Percentiles rank a stretch among this genome's conserved stretches.
phyloP scores from a whole-genome alignment of 1,140 invertebrate genomes.

The Pogonus chalceus region DNA sequence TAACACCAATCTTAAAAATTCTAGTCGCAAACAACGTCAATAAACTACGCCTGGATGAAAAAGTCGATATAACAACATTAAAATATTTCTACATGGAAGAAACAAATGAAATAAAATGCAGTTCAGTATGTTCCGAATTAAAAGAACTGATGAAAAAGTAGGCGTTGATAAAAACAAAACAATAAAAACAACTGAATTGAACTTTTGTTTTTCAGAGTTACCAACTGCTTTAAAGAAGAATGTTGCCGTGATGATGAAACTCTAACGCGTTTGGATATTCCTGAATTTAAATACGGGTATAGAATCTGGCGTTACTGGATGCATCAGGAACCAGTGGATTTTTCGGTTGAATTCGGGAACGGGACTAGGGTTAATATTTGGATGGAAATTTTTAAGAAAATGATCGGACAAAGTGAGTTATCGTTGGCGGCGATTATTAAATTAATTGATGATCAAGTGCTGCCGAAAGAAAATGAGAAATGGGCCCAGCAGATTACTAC shows the following conservation, averaged over 20 bases:
- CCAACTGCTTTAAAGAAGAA: constrained; percentile 21
- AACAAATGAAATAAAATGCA: constrained; percentile 53
- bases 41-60: constrained; percentile 34
- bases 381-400: constrained; percentile 47
- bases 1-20: constrained; percentile 58
- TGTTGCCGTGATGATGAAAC: constrained; percentile 1
- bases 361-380: constrained; percentile 42
- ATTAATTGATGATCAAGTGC: constrained; percentile 49
- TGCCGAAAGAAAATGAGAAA: constrained; percentile 49
- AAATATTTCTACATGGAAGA: constrained; percentile 70
- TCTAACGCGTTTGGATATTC: constrained; percentile 12
- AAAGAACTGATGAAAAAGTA: constrained; percentile 48
- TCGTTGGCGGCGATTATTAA: constrained; percentile 57
- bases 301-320: constrained; percentile 66
- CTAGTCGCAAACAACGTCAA: constrained; percentile 42
- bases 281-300: constrained; percentile 46
- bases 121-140: constrained; percentile 58
- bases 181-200: constrained; percentile 10
- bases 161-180: constrained; percentile 12
- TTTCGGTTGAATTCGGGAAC: constrained; percentile 51
- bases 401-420: constrained; percentile 45
- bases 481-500: constrained; percentile 52
- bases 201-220: constrained; percentile 20
- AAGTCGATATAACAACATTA: constrained; percentile 56
- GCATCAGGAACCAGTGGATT: constrained; percentile 54